Conservation (phyloP, 2,113 vertebrate genomes). For the Rhegmatorhina hoffmannsi region DNA sequence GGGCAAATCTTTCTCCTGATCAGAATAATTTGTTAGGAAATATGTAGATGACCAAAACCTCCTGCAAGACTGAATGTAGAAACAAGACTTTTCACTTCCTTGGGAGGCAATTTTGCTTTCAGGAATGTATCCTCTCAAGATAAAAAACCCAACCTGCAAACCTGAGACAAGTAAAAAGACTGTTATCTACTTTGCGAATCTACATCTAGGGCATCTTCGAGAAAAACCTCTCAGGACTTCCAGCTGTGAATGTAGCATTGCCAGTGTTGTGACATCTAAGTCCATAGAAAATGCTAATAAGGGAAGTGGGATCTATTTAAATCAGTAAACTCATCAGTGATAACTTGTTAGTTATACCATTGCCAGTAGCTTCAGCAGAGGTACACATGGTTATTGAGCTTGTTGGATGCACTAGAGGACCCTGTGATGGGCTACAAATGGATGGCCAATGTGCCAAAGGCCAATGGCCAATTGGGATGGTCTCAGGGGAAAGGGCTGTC, state of each 20-base stretch:
- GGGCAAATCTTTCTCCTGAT: neutral
- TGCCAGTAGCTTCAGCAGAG: neutral
- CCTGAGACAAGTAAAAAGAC: neutral
- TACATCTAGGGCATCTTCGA: neutral
- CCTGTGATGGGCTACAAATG: neutral
- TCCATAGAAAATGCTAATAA: neutral
- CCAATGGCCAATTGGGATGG: neutral
- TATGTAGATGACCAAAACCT: neutral
- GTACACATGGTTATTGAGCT: neutral
- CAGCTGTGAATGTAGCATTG: neutral
- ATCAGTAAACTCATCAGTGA: neutral
- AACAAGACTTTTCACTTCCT: neutral
- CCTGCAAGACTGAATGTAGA: neutral
- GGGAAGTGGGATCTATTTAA: neutral
- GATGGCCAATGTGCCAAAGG: neutral
- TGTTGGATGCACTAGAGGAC: neutral
- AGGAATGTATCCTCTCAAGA: neutral
- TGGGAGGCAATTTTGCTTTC: neutral
- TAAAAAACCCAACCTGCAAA: neutral
- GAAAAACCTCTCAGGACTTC: neutral
- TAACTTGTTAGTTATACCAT: neutral
- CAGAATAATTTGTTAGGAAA: constrained; percentile 20
- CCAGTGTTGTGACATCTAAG: neutral
- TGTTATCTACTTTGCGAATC: neutral
- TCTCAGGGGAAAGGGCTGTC: neutral